A percentile compares a stretch with the other conserved stretches of the same genome.
Conservation (phyloP, 2,113 vertebrate species). For the Irena cyanogastra region DNA sequence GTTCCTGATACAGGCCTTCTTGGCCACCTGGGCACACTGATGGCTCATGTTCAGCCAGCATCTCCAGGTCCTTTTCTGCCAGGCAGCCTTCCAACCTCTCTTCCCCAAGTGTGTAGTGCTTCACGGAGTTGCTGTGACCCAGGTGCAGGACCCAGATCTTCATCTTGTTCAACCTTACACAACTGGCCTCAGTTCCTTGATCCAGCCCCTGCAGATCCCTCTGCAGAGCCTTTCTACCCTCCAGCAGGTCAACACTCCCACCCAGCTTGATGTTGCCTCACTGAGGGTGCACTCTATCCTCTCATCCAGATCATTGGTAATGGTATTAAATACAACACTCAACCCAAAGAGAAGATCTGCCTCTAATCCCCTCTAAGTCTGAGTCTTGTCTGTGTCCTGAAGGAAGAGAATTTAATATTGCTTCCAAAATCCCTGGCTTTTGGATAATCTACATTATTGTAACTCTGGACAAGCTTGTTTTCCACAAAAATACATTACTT, state of each 20-base stretch:
- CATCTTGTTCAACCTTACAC: not conserved
- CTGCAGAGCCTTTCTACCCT: not conserved
- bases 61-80: not conserved
- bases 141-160: not conserved
- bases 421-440: not conserved
- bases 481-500: not conserved
- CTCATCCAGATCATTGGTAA: not conserved
- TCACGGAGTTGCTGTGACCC: not conserved
- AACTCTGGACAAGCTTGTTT: not conserved
- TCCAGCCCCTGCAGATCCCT: not conserved
- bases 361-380: not conserved
- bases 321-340: not conserved
- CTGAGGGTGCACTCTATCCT: not conserved
- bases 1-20: not conserved
- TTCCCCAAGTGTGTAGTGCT: not conserved
- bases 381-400: not conserved
- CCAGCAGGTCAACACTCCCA: not conserved
- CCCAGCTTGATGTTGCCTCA: not conserved
- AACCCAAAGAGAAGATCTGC: not conserved
- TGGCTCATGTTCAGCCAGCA: not conserved
- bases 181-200: not conserved
- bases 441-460: not conserved
- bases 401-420: constrained; percentile 44
- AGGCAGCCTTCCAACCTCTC: not conserved
- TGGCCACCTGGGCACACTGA: not conserved